These are phyloP conservation scores for Drosophila melanosoma DNA, from an alignment of 2,888 invertebrate species.

Conservation along the genomic window DNA sequence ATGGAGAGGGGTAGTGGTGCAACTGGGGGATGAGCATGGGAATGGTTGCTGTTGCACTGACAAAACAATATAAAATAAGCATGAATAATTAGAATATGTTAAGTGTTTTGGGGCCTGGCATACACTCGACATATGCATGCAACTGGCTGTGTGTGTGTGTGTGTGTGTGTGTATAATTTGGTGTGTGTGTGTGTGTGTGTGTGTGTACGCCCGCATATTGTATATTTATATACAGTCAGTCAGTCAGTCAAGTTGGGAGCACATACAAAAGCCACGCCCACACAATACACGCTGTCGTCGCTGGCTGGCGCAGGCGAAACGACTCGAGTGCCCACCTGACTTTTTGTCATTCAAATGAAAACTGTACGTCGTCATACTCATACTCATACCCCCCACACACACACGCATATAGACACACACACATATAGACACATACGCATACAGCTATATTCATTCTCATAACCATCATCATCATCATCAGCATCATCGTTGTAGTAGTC, in stretches of 20 bases:
- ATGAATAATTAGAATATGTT: conserved; percentile 84
- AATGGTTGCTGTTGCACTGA: conserved; percentile 40
- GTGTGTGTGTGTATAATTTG: conserved; percentile 23
- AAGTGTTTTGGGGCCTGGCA: conserved; percentile 80
- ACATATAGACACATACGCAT: neutral
- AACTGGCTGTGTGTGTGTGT: conserved; percentile 18
- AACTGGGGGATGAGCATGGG: neutral
- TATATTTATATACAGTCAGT: conserved; percentile 68
- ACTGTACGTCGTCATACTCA: conserved; percentile 76
- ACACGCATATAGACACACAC: neutral
- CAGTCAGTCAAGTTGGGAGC: conserved; percentile 69
- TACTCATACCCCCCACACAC: conserved; percentile 9
- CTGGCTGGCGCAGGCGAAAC: conserved; percentile 32
- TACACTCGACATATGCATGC: conserved; percentile 59
- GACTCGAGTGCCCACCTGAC: conserved; percentile 82
- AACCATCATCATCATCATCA: conserved; percentile 30
- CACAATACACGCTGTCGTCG: conserved; percentile 42
- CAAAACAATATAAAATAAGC: conserved; percentile 82
- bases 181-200: conserved; percentile 31
- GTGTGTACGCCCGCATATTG: conserved; percentile 50
- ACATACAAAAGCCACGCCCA: conserved; percentile 70
- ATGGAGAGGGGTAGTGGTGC: neutral
- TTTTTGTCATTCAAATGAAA: conserved; percentile 83
- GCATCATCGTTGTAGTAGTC: conserved; percentile 33
- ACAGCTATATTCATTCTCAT: conserved; percentile 1